phyloP scores from a whole-genome alignment of 2,797 vertebrate genomes.

The Myotis pilosus region DNA sequence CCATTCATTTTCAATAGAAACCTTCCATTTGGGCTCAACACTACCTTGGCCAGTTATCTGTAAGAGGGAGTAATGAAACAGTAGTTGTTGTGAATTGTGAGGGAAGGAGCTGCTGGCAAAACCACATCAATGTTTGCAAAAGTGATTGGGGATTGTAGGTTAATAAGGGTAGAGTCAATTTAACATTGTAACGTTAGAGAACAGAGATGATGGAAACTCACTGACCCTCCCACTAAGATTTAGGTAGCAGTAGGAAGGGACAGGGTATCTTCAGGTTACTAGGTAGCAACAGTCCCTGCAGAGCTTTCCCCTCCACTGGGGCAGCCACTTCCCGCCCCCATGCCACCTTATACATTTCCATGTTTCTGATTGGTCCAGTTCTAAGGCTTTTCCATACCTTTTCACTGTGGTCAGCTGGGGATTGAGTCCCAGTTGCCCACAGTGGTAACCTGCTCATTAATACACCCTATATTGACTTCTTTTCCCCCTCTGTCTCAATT shows the following conservation, averaged over 20 bases:
- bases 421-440: neutral
- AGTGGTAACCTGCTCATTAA: neutral
- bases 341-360: neutral
- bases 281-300: neutral
- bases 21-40: neutral
- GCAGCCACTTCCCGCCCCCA: accelerated
- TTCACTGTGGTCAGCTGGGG: too few relatives aligned
- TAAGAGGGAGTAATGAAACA: neutral
- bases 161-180: neutral
- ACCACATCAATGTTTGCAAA: neutral
- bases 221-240: neutral
- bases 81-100: neutral
- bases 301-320: neutral
- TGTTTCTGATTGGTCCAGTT: neutral
- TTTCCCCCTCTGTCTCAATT: neutral
- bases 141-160: neutral
- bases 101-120: neutral
- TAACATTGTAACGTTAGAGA: neutral
- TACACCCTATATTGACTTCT: neutral
- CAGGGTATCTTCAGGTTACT: neutral
- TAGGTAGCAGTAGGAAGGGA: neutral
- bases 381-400: neutral
- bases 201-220: neutral
- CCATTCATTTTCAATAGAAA: neutral
- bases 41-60: neutral